Percentiles rank a stretch among this genome's conserved stretches.
Evolutionary conservation across 1,140 invertebrate species (phyloP).

Genomic region (Trigoniulus corallinus): DNA sequence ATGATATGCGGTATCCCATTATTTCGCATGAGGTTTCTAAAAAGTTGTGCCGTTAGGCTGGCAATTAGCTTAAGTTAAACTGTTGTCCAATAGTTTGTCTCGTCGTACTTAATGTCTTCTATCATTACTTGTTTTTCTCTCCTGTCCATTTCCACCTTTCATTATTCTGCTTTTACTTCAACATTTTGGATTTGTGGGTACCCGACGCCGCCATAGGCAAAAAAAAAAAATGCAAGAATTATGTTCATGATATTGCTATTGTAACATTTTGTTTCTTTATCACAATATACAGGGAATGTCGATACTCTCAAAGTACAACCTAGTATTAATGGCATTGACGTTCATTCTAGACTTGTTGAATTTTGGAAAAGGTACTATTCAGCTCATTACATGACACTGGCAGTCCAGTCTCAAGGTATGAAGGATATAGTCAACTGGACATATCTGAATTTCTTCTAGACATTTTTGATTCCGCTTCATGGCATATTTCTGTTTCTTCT

Average conservation of each 20-base stretch:
- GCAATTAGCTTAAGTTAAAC: no score
- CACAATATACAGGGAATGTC: constrained; percentile 22
- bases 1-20: no score
- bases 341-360: constrained; percentile 42
- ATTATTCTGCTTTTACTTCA: no score
- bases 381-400: constrained; percentile 72
- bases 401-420: constrained; percentile 50
- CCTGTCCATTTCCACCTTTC: no score
- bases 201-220: no score
- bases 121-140: no score
- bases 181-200: no score
- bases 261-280: not conserved
- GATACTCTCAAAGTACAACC: constrained; percentile 27
- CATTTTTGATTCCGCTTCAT: not conserved
- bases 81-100: no score
- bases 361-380: constrained; percentile 71
- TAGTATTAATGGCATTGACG: constrained; percentile 24
- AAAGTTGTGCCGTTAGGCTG: no score
- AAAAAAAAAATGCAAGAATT: no score
- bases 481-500: constrained; percentile 9
- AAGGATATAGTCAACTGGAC: not conserved
- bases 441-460: constrained; percentile 27
- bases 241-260: not conserved
- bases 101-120: no score
- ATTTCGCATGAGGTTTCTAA: no score